These are phyloP conservation scores for Oreortyx pictus DNA, from an alignment of 2,797 vertebrate genomes.

Conservation along the genomic window DNA sequence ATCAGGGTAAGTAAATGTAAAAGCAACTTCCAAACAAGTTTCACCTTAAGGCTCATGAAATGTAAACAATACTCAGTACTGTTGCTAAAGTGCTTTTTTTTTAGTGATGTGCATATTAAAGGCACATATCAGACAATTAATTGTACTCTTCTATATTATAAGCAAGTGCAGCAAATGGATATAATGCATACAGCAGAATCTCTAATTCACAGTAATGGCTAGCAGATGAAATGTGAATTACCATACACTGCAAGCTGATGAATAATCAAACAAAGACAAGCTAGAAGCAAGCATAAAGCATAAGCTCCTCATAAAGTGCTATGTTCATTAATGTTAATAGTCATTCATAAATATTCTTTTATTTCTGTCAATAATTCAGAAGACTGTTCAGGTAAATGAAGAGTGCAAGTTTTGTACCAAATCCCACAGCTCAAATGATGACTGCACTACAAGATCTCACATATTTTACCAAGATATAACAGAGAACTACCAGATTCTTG, in stretches of 20 bases:
- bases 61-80: neutral
- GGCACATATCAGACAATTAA: neutral
- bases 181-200: neutral
- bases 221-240: conserved; percentile 48
- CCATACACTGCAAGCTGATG: neutral
- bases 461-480: neutral
- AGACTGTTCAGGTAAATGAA: neutral
- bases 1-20: neutral
- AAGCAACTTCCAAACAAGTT: neutral
- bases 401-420: neutral
- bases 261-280: conserved; percentile 23
- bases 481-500: neutral
- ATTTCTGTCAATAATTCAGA: conserved; percentile 4
- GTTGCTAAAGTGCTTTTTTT: neutral
- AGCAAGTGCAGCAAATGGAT: neutral
- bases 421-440: neutral
- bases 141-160: neutral
- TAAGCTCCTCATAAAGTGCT: neutral
- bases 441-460: neutral
- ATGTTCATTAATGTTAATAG: neutral
- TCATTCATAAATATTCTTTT: neutral
- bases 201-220: neutral
- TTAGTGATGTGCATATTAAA: neutral
- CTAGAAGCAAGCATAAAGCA: neutral
- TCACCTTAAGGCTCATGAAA: neutral